Percentiles rank a stretch among this genome's conserved stretches.
These are phyloP conservation scores for Anguilla marmorata DNA, from an alignment of 2,797 vertebrate genomes.

Conservation along the genomic window DNA sequence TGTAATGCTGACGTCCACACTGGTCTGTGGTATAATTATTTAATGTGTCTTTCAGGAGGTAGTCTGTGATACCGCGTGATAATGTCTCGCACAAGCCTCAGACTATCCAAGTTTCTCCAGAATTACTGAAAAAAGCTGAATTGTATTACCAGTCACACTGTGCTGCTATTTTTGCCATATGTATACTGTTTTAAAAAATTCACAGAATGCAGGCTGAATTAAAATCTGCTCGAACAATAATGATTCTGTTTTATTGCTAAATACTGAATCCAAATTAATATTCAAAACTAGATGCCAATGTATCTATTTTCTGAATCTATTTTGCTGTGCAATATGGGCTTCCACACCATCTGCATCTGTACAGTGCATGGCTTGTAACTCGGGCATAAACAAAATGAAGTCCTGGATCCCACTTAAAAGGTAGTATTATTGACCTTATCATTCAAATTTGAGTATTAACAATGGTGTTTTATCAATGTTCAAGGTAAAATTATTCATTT, in stretches of 20 bases:
- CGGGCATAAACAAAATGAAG: neutral
- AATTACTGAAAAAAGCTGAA: slow-evolving; percentile 24
- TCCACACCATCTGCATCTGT: no score
- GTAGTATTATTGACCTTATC: slow-evolving; percentile 36
- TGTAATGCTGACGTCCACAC: slow-evolving; percentile 57
- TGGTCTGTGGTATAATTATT: slow-evolving; percentile 59
- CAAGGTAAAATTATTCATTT: slow-evolving; percentile 11
- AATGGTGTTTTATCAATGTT: slow-evolving; percentile 20
- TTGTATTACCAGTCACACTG: slow-evolving; percentile 23
- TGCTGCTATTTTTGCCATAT: neutral
- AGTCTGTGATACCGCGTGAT: slow-evolving; percentile 49
- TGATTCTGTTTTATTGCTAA: neutral
- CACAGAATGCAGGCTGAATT: neutral
- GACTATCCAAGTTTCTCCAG: slow-evolving; percentile 40
- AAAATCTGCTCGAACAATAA: neutral
- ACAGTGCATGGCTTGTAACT: no score
- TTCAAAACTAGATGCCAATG: neutral
- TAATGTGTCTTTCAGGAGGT: slow-evolving; percentile 56
- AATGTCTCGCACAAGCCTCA: slow-evolving; percentile 52
- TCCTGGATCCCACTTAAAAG: slow-evolving; percentile 30
- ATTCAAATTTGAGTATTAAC: slow-evolving; percentile 44
- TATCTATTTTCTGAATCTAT: slow-evolving; percentile 9
- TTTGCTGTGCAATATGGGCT: slow-evolving; percentile 31
- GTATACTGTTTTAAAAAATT: neutral
- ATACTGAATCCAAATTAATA: neutral